Conservation (phyloP, 2,888 invertebrate genomes). For the Acanthoscelides obtectus region DNA sequence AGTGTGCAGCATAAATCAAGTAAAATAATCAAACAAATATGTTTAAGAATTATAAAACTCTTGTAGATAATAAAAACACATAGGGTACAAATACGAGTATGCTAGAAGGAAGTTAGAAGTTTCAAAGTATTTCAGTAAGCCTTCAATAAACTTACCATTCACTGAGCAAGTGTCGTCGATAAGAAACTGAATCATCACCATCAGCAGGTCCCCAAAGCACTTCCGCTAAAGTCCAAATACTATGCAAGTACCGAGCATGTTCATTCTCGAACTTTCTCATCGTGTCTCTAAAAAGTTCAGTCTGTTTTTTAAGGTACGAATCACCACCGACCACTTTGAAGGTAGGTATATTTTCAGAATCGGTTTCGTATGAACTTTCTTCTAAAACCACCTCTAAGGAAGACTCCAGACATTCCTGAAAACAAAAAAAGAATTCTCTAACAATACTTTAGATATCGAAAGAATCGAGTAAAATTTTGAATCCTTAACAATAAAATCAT, state of each 20-base stretch:
- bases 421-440: slow-evolving; percentile 11
- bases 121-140: too few species aligned
- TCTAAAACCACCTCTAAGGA: slow-evolving; percentile 30
- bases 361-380: slow-evolving; percentile 25
- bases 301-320: slow-evolving; percentile 29
- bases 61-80: too few species aligned
- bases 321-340: slow-evolving; percentile 28
- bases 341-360: slow-evolving; percentile 31
- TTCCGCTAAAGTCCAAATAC: slow-evolving; percentile 71
- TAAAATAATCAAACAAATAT: too few species aligned
- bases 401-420: slow-evolving; percentile 28
- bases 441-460: too few species aligned
- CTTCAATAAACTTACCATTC: slow-evolving; percentile 25
- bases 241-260: slow-evolving; percentile 48
- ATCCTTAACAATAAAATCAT: slow-evolving; percentile 2
- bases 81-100: too few species aligned
- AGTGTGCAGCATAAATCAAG: too few species aligned
- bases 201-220: slow-evolving; percentile 82
- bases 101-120: too few species aligned
- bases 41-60: too few species aligned
- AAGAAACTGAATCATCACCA: slow-evolving; percentile 49
- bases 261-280: slow-evolving; percentile 20
- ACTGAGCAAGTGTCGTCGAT: slow-evolving; percentile 29
- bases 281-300: slow-evolving; percentile 29
- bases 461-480: background rate